These are phyloP conservation scores for Cryptus armator DNA, from an alignment of 2,888 invertebrate genomes.

Conservation along the genomic window DNA sequence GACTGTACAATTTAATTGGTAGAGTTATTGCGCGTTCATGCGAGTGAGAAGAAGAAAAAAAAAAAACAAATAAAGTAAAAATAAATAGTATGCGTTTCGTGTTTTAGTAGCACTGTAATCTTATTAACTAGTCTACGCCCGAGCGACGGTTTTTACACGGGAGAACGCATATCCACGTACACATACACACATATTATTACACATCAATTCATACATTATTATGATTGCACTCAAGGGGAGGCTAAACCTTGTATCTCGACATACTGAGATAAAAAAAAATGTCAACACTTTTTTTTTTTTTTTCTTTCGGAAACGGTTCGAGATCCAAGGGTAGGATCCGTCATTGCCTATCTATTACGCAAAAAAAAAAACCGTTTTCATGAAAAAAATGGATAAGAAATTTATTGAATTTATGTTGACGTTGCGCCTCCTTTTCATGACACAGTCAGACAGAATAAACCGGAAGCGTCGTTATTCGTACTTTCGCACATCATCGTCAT, in stretches of 20 bases:
- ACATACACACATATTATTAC: neutral
- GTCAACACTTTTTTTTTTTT: neutral
- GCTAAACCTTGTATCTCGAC: neutral
- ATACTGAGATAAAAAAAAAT: neutral
- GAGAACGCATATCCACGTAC: constrained; percentile 7
- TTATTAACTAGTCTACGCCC: constrained; percentile 81
- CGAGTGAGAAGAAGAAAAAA: constrained; percentile 3
- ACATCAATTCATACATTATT: constrained; percentile 4
- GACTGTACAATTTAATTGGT: constrained; percentile 77
- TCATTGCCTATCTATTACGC: too few relatives aligned
- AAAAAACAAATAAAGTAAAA: constrained; percentile 13
- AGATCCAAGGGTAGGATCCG: too few relatives aligned
- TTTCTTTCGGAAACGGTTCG: neutral
- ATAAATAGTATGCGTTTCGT: constrained; percentile 71
- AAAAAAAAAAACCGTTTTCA: too few relatives aligned
- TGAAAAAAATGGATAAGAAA: too few relatives aligned
- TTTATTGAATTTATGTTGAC: neutral
- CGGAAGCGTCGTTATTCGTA: constrained; percentile 12
- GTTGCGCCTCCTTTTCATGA: neutral
- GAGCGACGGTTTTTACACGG: constrained; percentile 69
- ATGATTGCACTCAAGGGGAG: constrained; percentile 23
- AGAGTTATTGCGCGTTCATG: constrained; percentile 65
- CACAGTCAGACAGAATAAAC: neutral
- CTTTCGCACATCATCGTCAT: constrained; percentile 40
- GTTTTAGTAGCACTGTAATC: constrained; percentile 78